phyloP scores from a whole-genome alignment of 92 coral and sea anemone genomes.

The Parazoanthus swiftii region DNA sequence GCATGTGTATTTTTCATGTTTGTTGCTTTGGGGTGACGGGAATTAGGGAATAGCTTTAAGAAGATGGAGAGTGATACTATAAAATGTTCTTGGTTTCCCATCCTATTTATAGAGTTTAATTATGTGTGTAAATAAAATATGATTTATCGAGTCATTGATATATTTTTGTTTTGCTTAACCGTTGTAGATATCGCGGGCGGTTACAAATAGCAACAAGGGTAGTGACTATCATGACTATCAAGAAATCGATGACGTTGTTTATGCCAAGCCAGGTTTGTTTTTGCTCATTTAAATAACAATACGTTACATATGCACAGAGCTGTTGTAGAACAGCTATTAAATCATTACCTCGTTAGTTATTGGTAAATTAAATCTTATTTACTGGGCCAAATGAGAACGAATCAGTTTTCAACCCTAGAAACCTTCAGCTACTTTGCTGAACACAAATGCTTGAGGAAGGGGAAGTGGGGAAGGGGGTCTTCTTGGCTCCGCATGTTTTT shows the following conservation, averaged over 20 bases:
- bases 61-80: too few relatives aligned
- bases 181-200: slow-evolving; percentile 13
- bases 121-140: too few relatives aligned
- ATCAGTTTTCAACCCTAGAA: background rate
- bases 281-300: background rate
- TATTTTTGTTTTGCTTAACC: background rate
- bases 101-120: too few relatives aligned
- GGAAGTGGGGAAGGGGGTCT: too few relatives aligned
- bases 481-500: too few relatives aligned
- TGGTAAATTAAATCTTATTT: background rate
- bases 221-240: slow-evolving; percentile 34
- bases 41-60: too few relatives aligned
- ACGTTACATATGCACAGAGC: background rate
- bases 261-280: slow-evolving; percentile 37
- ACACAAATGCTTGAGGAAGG: too few relatives aligned
- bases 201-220: background rate
- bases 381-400: background rate
- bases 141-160: too few relatives aligned
- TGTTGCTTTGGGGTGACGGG: too few relatives aligned
- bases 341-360: background rate
- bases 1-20: too few relatives aligned
- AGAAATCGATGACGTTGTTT: slow-evolving; percentile 23
- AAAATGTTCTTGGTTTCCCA: too few relatives aligned
- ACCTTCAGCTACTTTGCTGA: too few relatives aligned
- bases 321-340: background rate